Base-by-base conservation (phyloP, 1,140 invertebrate genomes). In the Atopsyche davidsoni region DNA sequence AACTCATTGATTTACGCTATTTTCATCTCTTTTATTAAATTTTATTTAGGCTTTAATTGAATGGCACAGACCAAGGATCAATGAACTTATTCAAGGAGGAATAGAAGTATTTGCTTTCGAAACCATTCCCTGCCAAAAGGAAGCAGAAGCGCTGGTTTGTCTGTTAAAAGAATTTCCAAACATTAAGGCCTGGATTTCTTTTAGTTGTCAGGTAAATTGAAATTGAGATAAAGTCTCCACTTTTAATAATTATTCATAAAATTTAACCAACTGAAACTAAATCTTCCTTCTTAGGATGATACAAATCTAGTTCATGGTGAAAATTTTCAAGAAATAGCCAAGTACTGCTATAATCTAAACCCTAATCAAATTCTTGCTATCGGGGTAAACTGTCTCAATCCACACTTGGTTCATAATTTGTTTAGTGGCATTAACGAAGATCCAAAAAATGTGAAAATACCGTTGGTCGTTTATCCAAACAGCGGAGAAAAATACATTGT, bases 301-400 rank as follows among this genome's bases (percentile, higher is more conserved):
- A 60, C 56, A 4, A 70, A 63, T 44, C 64, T 78, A 16, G 72
- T 69, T 19, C 73, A 80, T 55, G 85, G 84, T 13, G 84, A 85
- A 52, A 64, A 66, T 34, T 82, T 87, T 53, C 60, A 67, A 59
- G 66, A 70, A 32, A 77, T 75, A 2, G 78, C 76, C 2, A 60
- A 65, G 22, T 63, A 62, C 23, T 79, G 78, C 59, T 81, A 75
- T 61, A 61, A 73, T 18, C 53, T 59, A 13, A 69, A 68, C 49
- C 69, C 72, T 4, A 62, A 74, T 4, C 79, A 84, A 62, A 62
- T 89, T 10, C 49, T 83, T n/a, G 86, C 79, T 11, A 65, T 88
- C 39, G 87, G 87, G 3, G 72, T 83, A 0, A 89, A 90, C 61
- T 90, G 87, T 59, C 70, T 82, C 4, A 64, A 77, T 13, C 83